phyloP scores from a whole-genome alignment of 2,888 invertebrate species.

The Molanna angustata region DNA sequence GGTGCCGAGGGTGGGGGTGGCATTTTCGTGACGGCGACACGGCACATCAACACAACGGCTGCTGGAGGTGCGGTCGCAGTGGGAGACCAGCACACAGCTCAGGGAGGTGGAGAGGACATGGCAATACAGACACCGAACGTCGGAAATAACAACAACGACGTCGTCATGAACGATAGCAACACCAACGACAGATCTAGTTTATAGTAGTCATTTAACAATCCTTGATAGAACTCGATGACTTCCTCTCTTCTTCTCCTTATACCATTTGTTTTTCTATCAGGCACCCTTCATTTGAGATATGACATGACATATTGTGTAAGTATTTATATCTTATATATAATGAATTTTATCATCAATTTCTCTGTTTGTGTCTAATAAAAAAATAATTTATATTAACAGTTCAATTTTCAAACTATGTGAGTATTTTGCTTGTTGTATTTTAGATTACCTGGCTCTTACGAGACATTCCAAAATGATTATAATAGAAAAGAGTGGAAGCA shows the following conservation, averaged over 20 bases:
- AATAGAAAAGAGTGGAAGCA: no score
- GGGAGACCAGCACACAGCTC: background rate
- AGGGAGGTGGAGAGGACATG: background rate
- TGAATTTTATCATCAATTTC: no score
- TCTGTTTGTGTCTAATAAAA: no score
- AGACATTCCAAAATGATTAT: no score
- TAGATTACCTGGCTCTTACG: no score
- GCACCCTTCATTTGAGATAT: background rate
- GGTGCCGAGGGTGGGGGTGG: constrained; percentile 9
- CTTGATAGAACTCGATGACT: background rate
- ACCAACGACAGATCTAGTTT: constrained; percentile 13
- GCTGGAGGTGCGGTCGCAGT: background rate
- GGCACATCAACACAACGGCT: background rate
- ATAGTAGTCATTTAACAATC: no score
- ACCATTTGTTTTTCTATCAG: no score
- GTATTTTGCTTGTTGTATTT: background rate
- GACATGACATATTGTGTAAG: background rate
- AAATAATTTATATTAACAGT: no score
- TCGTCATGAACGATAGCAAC: constrained; percentile 31
- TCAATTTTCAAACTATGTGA: background rate
- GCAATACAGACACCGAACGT: no score
- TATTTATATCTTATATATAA: background rate
- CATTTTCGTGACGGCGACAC: constrained; percentile 7
- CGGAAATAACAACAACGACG: constrained; percentile 28
- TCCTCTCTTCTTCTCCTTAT: no score